These are phyloP conservation scores for Cheilosia variabilis DNA, from an alignment of 2,888 invertebrate species.

Conservation along the genomic window DNA sequence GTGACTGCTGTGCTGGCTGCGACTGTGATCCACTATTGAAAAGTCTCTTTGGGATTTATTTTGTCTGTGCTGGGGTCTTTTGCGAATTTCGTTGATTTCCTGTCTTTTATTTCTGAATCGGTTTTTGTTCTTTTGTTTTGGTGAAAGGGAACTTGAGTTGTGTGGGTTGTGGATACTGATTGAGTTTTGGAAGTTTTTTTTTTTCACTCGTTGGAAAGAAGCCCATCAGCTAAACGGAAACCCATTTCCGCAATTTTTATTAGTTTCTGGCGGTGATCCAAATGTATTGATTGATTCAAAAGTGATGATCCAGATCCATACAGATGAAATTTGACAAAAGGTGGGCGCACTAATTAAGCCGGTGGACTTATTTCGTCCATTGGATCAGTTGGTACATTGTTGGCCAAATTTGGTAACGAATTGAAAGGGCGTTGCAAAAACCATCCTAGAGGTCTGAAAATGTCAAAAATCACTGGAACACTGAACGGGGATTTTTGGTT, in stretches of 20 bases:
- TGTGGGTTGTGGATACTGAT: constrained; percentile 35
- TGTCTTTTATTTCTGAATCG: constrained; percentile 62
- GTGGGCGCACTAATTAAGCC: no score
- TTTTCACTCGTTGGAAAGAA: not conserved
- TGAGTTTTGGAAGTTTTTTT: constrained; percentile 11
- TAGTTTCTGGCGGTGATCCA: not conserved
- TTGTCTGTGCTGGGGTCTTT: constrained; percentile 42
- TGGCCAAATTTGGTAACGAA: no score
- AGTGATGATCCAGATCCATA: not conserved
- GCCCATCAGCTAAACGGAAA: constrained; percentile 21
- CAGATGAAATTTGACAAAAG: not conserved
- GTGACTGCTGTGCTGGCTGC: constrained; percentile 40
- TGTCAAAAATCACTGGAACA: no score
- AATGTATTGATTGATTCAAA: not conserved
- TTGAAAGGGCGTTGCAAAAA: no score
- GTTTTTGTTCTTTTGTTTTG: constrained; percentile 48
- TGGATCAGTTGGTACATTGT: no score
- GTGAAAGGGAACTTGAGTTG: constrained; percentile 18
- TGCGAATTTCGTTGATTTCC: constrained; percentile 64
- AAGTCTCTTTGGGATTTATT: constrained; percentile 31
- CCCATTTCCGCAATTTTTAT: constrained; percentile 33
- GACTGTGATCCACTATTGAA: constrained; percentile 49
- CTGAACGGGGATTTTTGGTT: no score
- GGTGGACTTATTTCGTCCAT: no score
- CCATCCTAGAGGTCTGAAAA: no score